Evolutionary conservation across 2,888 invertebrate genomes (phyloP).

Genomic region (Epistrophe eligans): DNA sequence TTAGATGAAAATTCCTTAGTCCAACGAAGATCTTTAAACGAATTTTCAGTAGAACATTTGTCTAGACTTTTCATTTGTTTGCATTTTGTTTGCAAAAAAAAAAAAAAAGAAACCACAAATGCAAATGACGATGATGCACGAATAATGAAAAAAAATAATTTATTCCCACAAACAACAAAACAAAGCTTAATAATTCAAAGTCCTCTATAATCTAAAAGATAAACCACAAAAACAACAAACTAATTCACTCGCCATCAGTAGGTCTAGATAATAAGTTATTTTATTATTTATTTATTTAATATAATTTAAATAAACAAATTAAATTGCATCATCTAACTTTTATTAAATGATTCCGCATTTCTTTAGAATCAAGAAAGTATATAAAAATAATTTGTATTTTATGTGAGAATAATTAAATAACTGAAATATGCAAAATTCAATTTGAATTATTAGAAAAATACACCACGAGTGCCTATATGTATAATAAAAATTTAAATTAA

Average conservation of each 20-base stretch:
- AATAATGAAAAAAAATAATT: background rate
- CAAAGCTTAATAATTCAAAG: background rate
- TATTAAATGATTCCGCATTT: conserved; percentile 13
- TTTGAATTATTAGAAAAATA: conserved; percentile 5
- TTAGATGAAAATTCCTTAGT: background rate
- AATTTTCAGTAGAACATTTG: conserved; percentile 2
- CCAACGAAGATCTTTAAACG: background rate
- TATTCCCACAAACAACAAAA: background rate
- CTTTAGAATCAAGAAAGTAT: background rate
- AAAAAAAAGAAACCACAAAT: background rate
- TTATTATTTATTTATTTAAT: conserved; percentile 54
- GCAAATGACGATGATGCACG: background rate
- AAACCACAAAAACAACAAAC: background rate
- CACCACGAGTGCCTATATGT: background rate
- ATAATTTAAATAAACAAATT: conserved; percentile 52
- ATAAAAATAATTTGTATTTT: background rate
- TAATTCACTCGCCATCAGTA: background rate
- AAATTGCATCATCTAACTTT: conserved; percentile 52
- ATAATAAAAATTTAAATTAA: conserved; percentile 3
- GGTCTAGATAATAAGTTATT: conserved; percentile 44
- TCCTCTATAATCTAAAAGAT: background rate
- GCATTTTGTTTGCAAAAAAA: background rate
- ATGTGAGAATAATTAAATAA: background rate
- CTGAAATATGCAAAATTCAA: background rate
- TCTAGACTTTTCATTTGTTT: background rate